Evolutionary conservation across 1,140 invertebrate species (phyloP).

Genomic region (Leptestheria dahalacensis): DNA sequence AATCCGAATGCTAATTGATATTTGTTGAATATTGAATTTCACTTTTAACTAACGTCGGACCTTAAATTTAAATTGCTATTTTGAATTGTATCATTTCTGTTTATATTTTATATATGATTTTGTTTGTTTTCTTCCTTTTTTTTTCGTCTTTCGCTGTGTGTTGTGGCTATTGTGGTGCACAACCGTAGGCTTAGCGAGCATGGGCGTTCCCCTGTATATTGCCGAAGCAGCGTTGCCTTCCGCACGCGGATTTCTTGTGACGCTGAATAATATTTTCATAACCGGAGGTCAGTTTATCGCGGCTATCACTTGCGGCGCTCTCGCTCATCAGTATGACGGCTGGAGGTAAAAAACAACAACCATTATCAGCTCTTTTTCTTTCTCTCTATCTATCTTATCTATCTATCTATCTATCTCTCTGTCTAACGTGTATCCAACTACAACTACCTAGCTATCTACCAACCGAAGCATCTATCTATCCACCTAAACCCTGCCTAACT

Average conservation of each 20-base stretch:
- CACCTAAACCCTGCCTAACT: too few relatives aligned
- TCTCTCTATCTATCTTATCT: too few relatives aligned
- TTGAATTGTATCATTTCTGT: too few relatives aligned
- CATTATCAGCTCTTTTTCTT: background rate
- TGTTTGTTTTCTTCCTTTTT: background rate
- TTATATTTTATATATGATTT: background rate
- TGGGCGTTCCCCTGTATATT: conserved; percentile 46
- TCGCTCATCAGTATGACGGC: conserved; percentile 33
- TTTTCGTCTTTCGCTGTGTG: background rate
- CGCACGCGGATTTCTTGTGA: conserved; percentile 37
- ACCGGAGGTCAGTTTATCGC: conserved; percentile 42
- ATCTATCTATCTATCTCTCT: too few relatives aligned
- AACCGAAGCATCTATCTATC: too few relatives aligned
- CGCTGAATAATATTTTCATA: conserved; percentile 41
- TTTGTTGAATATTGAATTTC: too few relatives aligned
- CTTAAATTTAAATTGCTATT: too few relatives aligned
- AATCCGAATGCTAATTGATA: too few relatives aligned
- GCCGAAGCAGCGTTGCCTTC: conserved; percentile 39
- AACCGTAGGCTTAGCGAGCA: conserved; percentile 36
- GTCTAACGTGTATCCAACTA: too few relatives aligned
- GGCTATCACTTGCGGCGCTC: conserved; percentile 37
- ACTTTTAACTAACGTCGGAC: too few relatives aligned
- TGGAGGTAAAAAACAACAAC: conserved; percentile 32
- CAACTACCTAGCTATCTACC: too few relatives aligned
- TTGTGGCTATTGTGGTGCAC: conserved; percentile 14